Evolutionary conservation across 2,113 vertebrate genomes (phyloP), one percentile per base, ranked within the genome.

Genomic region (Atherinomorus stipes): DNA sequence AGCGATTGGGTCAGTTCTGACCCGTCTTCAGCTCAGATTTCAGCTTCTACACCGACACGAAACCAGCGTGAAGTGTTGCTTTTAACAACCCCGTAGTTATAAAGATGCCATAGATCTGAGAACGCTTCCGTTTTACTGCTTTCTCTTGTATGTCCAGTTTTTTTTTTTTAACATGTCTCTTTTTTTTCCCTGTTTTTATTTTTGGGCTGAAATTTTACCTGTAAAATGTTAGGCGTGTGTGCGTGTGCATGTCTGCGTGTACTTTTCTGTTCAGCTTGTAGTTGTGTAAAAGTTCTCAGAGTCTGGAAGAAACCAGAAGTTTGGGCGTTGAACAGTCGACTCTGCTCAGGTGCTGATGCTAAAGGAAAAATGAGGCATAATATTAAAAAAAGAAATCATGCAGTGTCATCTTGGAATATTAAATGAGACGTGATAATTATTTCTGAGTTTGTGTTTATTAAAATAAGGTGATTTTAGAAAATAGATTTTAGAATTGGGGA

Each of bases 201-300:
- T 22, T 49, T 50, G 26, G 7, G 8, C 9, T 63, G 49, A 47
- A 49, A 37, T 12, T 34, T 61, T 65, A 42, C 23, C 0, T 61
- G 68, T 23, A 44, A 11, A 50, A 54, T n/a, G 42, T 18, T 52
- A 64, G 11, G n/a, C 4, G 2, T 76, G 56, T 75, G 12, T 71
- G 37, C 62, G 31, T 34, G 1, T 31, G 19, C 18, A n/a, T 47
- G 44, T 57, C 42, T 6, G 15, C 18, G 4, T 18, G 18, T 53
- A 52, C 4, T 50, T 22, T 31, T 28, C 18, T 1, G 47, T 23
- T 45, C 11, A n/a, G 21, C 28, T 37, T 38, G n/a, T 38, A 49
- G 16, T 31, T 10, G 7, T 11, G 19, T 37, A 44, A 45, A 66
- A 0, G 37, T 21, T 8, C 40, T 74, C 7, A 13, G n/a, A 21